Evolutionary conservation across 2,888 invertebrate genomes (phyloP).

Genomic region (Cephus sareptanus): DNA sequence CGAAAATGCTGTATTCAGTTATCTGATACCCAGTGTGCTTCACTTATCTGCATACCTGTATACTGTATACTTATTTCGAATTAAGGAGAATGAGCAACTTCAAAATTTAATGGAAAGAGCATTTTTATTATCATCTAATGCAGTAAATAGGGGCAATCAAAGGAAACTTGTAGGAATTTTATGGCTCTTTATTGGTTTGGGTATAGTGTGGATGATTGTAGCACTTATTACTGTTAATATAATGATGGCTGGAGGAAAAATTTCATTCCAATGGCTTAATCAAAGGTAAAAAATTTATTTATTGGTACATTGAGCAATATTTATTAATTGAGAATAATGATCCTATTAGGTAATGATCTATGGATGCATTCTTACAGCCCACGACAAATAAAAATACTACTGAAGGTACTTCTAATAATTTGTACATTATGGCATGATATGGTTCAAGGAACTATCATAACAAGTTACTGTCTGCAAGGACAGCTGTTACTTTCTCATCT

Average conservation of each 20-base stretch:
- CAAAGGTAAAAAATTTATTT: conserved; percentile 65
- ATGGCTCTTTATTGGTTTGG: conserved; percentile 79
- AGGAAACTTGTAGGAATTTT: conserved; percentile 76
- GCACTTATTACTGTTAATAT: conserved; percentile 75
- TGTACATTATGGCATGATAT: conserved; percentile 83
- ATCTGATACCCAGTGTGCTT: conserved; percentile 78
- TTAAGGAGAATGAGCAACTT: conserved; percentile 84
- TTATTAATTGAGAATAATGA: conserved; percentile 2
- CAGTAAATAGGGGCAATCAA: conserved; percentile 75
- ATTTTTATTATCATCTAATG: conserved; percentile 78
- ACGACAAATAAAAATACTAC: conserved; percentile 64
- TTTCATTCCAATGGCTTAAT: conserved; percentile 76
- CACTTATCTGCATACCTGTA: conserved; percentile 81
- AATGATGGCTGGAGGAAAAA: conserved; percentile 73
- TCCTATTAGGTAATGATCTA: neutral
- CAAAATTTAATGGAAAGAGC: conserved; percentile 87
- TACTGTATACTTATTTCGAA: conserved; percentile 78
- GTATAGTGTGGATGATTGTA: conserved; percentile 77
- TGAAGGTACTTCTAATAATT: conserved; percentile 74
- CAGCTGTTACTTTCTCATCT: conserved; percentile 81
- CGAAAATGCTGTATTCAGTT: conserved; percentile 78
- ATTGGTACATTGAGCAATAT: conserved; percentile 9
- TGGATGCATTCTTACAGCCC: conserved; percentile 65
- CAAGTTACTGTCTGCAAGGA: conserved; percentile 85
- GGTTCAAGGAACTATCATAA: conserved; percentile 84